A percentile compares a stretch with the other conserved stretches of the same genome.
phyloP scores from a whole-genome alignment of 2,113 vertebrate genomes.

The Vidua macroura region DNA sequence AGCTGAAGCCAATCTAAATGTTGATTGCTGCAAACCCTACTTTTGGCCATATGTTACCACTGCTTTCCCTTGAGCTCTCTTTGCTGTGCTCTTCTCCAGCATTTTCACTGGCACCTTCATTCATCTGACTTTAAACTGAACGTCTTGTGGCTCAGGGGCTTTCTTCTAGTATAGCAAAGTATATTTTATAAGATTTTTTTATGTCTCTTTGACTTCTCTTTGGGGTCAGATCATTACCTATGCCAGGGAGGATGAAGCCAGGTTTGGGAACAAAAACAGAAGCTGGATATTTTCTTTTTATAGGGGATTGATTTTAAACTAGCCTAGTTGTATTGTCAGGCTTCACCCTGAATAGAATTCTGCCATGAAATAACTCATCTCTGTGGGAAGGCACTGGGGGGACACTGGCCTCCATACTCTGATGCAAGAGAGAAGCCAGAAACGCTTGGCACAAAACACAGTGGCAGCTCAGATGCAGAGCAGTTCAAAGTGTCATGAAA shows the following conservation, averaged over 20 bases:
- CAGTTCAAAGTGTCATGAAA: not conserved
- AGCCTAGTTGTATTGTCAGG: not conserved
- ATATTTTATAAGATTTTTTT: not conserved
- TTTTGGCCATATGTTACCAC: constrained; percentile 68
- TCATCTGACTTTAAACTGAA: constrained; percentile 31
- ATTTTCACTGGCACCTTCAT: constrained; percentile 56
- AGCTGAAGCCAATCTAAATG: constrained; percentile 69
- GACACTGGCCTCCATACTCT: not conserved
- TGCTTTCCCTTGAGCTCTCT: constrained; percentile 59
- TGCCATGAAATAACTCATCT: not conserved
- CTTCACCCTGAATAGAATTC: not conserved
- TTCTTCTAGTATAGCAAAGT: not conserved
- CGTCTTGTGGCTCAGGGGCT: not conserved
- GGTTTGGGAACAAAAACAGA: not conserved
- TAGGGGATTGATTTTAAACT: not conserved
- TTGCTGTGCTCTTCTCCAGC: constrained; percentile 55
- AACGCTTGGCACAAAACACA: not conserved
- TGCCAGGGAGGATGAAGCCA: not conserved
- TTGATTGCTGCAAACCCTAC: constrained; percentile 66
- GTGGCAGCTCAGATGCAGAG: not conserved
- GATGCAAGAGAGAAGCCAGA: not conserved
- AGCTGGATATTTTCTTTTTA: not conserved
- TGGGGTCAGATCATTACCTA: not conserved
- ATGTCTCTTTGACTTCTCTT: not conserved
- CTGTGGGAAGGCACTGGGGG: not conserved